Base-by-base conservation (phyloP, 37 sponge, comb jelly and placozoan genomes). In the Ianthella basta region DNA sequence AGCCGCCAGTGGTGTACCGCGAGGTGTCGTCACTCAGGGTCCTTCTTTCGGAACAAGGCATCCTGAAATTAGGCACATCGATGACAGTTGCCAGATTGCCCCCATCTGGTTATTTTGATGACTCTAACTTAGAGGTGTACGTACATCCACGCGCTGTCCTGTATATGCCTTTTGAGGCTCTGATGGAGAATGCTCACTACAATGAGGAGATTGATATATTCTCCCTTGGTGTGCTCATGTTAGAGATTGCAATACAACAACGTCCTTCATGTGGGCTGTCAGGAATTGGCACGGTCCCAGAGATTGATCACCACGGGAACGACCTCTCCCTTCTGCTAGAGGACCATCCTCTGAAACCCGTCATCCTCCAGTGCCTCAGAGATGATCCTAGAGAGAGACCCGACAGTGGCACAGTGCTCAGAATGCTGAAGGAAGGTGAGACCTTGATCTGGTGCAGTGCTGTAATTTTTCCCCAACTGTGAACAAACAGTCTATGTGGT, bases 321-420 rank as follows among this genome's bases (percentile, higher is more conserved):
- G 79, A 78, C 53, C 27, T 78, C 18, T 44, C 79, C 55, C 32
- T 6, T 37, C 16, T 78, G 37, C 79, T 54, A 36, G 53, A 78
- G 23, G 53, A 78, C 38, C 79, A 78, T 78, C 79, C 79, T 44
- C 79, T 78, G n/a, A 78, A 78, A 13, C 79, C 79, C 27, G n/a
- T 54, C 79, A 78, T 78, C 53, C 53, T 78, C 53, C 79, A 25
- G 18, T 44, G 79, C 53, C 79, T 78, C 24, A 25, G 24, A 44
- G 27, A 78, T 41, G 27, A 54, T 78, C 55, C 79, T 38, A 13
- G 19, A 41, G 79, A 54, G 25, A 44, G 79, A n/a, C 79, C 79
- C 3, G 37, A 55, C 25, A 25, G 55, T n/a, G 53, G 25, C 8
- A 18, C 53, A 78, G 55, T 36, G 34, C 55, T 55, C 79, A 54